Conservation (phyloP, 2,113 vertebrate genomes). For the Ophthalmolycus amberensis region DNA sequence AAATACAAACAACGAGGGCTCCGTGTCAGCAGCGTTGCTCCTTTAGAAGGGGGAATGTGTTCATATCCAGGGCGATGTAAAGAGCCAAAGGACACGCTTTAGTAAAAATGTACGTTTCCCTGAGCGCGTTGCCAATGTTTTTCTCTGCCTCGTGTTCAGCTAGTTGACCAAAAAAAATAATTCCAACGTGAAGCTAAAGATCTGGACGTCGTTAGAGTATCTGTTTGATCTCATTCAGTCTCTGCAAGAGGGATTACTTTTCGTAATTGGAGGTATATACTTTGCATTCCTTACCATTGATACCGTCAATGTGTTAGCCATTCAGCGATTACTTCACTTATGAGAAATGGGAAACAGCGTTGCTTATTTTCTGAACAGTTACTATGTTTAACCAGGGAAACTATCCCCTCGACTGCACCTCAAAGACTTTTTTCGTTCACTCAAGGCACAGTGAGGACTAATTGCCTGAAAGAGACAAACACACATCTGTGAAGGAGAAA, state of each 20-base stretch:
- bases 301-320: slow-evolving; percentile 56
- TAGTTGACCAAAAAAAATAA: background rate
- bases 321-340: slow-evolving; percentile 46
- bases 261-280: slow-evolving; percentile 52
- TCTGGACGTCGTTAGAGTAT: slow-evolving; percentile 58
- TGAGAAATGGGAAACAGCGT: slow-evolving; percentile 33
- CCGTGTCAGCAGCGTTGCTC: slow-evolving; percentile 64
- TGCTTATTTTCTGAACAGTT: slow-evolving; percentile 25
- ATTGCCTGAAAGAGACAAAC: slow-evolving; percentile 1
- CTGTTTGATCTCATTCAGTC: slow-evolving; percentile 52
- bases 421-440: background rate
- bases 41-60: slow-evolving; percentile 52
- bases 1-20: slow-evolving; percentile 67
- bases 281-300: slow-evolving; percentile 51
- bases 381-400: slow-evolving; percentile 25
- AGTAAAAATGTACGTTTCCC: slow-evolving; percentile 30
- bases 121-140: slow-evolving; percentile 19
- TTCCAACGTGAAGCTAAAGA: slow-evolving; percentile 56
- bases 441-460: background rate
- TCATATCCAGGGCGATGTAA: slow-evolving; percentile 43
- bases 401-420: background rate
- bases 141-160: background rate
- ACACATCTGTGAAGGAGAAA: background rate
- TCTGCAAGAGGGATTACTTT: slow-evolving; percentile 44
- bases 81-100: slow-evolving; percentile 51